Base-by-base conservation (phyloP, 2,113 vertebrate genomes). In the Delphinus delphis region DNA sequence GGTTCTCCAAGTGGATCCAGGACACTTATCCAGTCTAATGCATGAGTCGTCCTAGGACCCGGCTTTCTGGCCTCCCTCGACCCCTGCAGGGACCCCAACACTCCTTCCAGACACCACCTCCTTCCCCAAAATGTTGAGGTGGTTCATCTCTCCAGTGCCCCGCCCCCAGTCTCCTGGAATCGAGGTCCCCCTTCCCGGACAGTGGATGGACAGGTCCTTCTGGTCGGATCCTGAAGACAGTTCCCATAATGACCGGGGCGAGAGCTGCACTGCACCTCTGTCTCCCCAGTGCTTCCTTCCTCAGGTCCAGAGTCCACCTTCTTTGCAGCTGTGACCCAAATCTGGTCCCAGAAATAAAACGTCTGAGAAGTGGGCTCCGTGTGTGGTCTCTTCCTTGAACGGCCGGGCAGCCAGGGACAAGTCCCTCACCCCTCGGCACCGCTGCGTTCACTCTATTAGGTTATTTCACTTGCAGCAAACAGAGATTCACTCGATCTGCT, bases 311-410 rank as follows among this genome's bases (percentile, higher is more conserved):
- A 41, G 18, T 6, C 47, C 33, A 1, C 15, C 36, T 31, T 41
- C 33, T 50, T 86, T n/a, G 38, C 55, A 73, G 36, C 41, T 3
- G 5, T 47, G 44, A 62, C n/a, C n/a, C 70, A 55, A 2, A 77
- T 83, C 20, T 44, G 41, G 73, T 50, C 38, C 68, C 5, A 36
- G 41, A 97, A 98, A 97, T 97, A 98, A 98, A 97, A 25, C 7
- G 0, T 55, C 73, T 38, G 13, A 87, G 88, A 73, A 55, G 31
- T 1, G 63, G 70, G 3, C 12, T n/a, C 17, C 17, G 3, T 14
- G 18, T 90, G 68, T 62, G 47, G 21, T 62, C 62, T 68, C 38
- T 33, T 76, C 23, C 9, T n/a, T n/a, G 15, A 20, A 26, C 0
- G 3, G 10, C 38, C 0, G 0, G 28, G 58, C 3, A 15, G 44